phyloP scores from a whole-genome alignment of 2,113 vertebrate genomes.

The Astatotilapia flaviijosephi region DNA sequence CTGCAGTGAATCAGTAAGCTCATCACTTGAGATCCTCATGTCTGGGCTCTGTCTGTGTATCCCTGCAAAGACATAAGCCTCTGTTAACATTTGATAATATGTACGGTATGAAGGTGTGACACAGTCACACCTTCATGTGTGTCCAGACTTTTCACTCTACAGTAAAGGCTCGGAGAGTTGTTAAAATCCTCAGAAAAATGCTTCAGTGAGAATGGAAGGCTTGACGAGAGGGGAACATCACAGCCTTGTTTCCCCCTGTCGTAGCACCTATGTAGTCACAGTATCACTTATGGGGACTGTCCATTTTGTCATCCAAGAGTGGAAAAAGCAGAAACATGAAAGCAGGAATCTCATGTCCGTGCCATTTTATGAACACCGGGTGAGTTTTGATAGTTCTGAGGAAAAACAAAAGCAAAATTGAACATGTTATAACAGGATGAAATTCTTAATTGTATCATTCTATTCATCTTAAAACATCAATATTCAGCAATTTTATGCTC shows the following conservation, averaged over 20 bases:
- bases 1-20: not conserved
- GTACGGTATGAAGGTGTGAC: not conserved
- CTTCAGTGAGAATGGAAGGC: not conserved
- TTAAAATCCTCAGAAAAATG: not conserved
- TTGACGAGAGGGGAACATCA: not conserved
- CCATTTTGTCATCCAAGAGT: not conserved
- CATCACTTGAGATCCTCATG: not conserved
- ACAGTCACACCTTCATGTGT: not conserved
- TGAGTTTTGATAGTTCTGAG: conserved; percentile 69
- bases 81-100: not conserved
- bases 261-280: not conserved
- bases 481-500: not conserved
- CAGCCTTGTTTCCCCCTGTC: not conserved
- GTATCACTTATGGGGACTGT: not conserved
- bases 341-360: conserved; percentile 49
- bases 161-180: not conserved
- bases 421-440: not conserved
- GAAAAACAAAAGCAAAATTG: not conserved
- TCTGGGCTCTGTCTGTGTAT: not conserved
- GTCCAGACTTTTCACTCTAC: not conserved
- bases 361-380: conserved; percentile 75
- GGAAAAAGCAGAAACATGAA: not conserved
- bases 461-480: not conserved
- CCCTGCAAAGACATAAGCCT: not conserved
- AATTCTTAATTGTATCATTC: not conserved